These are phyloP conservation scores for Apotomis betuletana DNA, from an alignment of 2,888 invertebrate species.

Conservation along the genomic window DNA sequence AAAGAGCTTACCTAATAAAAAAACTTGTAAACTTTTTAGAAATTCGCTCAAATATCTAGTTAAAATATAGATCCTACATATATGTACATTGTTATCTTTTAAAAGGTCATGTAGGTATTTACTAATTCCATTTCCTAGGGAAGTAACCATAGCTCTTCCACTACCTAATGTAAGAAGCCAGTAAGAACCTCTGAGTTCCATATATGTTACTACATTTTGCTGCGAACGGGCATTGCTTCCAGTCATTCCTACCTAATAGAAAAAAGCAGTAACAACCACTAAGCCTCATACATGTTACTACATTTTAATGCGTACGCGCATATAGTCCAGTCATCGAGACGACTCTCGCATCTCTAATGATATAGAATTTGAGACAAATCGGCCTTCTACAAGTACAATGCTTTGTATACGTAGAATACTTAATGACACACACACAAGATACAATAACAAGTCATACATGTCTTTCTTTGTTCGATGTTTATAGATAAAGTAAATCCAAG, in stretches of 20 bases:
- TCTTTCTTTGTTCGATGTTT: background rate
- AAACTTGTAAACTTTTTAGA: too few species aligned
- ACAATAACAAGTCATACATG: background rate
- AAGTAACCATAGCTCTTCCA: constrained; percentile 4
- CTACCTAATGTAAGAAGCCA: background rate
- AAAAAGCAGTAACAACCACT: background rate
- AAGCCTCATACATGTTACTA: background rate
- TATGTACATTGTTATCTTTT: too few species aligned
- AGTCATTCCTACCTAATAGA: background rate
- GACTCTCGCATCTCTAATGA: constrained; percentile 26
- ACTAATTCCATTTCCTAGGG: constrained; percentile 15
- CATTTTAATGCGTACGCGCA: background rate
- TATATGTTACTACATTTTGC: background rate
- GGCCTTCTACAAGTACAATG: constrained; percentile 28
- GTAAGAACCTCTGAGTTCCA: background rate
- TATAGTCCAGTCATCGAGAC: background rate
- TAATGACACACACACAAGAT: constrained; percentile 13
- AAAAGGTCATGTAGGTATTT: too few species aligned
- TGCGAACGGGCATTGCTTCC: background rate
- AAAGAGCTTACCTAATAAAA: too few species aligned
- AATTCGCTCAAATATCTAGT: too few species aligned
- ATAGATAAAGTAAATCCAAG: too few species aligned
- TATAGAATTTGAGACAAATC: constrained; percentile 32
- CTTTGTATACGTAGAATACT: constrained; percentile 19
- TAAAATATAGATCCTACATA: too few species aligned